Conservation (phyloP, 2,113 vertebrate species). For the Regulus satrapa region DNA sequence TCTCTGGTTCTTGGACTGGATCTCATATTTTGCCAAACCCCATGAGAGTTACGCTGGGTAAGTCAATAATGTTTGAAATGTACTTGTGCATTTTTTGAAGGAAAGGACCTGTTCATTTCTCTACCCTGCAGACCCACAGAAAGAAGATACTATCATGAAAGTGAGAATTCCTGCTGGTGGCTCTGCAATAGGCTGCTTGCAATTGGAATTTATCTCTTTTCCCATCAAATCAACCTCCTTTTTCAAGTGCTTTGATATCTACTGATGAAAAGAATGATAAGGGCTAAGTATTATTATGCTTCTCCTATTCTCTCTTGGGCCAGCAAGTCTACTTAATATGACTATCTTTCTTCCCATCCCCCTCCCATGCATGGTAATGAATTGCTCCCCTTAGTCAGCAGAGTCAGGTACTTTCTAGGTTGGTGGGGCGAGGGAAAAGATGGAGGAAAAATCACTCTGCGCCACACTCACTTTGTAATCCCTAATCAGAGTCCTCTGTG, state of each 20-base stretch:
- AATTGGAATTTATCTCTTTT: background rate
- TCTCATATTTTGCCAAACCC: background rate
- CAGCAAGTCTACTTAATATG: background rate
- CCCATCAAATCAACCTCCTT: slow-evolving; percentile 2
- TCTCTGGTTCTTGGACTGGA: background rate
- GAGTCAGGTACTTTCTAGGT: background rate
- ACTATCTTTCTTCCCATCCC: background rate
- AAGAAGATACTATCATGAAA: background rate
- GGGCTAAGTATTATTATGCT: background rate
- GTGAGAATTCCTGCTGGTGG: background rate
- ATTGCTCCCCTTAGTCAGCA: slow-evolving; percentile 38
- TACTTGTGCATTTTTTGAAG: background rate
- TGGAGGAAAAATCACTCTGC: slow-evolving; percentile 37
- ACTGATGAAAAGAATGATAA: slow-evolving; percentile 18
- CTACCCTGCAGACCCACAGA: background rate
- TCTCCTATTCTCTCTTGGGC: background rate
- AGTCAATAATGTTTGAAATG: background rate
- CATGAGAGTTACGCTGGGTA: background rate
- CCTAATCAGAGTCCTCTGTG: slow-evolving; percentile 61
- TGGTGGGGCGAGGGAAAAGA: background rate
- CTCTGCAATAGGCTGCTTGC: background rate
- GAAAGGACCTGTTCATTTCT: background rate
- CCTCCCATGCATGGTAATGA: background rate
- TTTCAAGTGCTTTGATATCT: slow-evolving; percentile 29
- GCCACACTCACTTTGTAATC: slow-evolving; percentile 48